A percentile compares a stretch with the other conserved stretches of the same genome.
These are phyloP conservation scores for Hypothenemus hampei DNA, from an alignment of 1,140 invertebrate species.

Conservation along the genomic window DNA sequence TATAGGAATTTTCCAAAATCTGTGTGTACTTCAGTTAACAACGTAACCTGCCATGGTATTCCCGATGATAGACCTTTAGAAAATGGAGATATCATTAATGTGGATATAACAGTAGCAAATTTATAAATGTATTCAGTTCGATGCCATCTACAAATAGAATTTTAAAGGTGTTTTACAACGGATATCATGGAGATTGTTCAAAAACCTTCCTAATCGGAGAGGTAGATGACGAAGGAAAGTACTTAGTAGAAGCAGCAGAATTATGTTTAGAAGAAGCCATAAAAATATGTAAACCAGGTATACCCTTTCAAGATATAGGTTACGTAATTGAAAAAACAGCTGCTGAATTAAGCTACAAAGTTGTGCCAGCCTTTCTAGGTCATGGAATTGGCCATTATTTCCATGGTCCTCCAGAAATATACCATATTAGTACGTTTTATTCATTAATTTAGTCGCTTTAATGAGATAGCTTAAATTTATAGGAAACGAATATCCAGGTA, in stretches of 20 bases:
- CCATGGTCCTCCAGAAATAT: constrained; percentile 87
- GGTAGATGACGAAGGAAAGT: constrained; percentile 67
- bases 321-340: constrained; percentile 61
- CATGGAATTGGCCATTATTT: constrained; percentile 93
- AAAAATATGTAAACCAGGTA: constrained; percentile 68
- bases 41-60: constrained; percentile 92
- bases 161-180: constrained; percentile 72
- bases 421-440: constrained; percentile 59
- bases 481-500: constrained; percentile 66
- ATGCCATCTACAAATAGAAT: constrained; percentile 8
- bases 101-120: constrained; percentile 79
- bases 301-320: constrained; percentile 72
- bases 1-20: constrained; percentile 89
- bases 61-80: constrained; percentile 75
- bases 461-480: constrained; percentile 27
- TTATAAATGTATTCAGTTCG: background rate
- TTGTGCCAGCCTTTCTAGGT: constrained; percentile 78
- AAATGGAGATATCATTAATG: constrained; percentile 87
- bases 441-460: background rate
- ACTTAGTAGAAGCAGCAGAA: constrained; percentile 65
- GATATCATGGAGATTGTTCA: constrained; percentile 91
- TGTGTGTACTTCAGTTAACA: constrained; percentile 92
- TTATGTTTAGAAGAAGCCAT: constrained; percentile 72
- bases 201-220: constrained; percentile 79
- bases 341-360: constrained; percentile 55